These are phyloP conservation scores for Sebastes steindachneri DNA, from an alignment of 2,797 vertebrate genomes.

Conservation along the genomic window DNA sequence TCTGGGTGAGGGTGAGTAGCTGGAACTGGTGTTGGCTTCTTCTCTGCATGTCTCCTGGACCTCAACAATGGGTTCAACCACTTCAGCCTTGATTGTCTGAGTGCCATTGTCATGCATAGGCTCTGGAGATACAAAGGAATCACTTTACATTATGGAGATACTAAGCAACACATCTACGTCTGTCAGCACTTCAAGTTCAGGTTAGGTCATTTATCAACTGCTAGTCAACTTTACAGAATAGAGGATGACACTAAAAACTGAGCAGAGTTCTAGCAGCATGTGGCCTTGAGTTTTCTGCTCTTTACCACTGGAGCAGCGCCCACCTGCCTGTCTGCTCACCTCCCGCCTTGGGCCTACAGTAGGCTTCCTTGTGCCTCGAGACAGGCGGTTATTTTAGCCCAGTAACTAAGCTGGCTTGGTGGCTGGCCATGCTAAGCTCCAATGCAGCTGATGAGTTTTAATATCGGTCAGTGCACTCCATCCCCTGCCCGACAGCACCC, in stretches of 20 bases:
- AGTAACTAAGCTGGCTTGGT: constrained; percentile 80
- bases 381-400: constrained; percentile 78
- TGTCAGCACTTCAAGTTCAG: background rate
- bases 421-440: constrained; percentile 77
- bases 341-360: constrained; percentile 22
- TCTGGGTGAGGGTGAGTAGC: constrained; percentile 86
- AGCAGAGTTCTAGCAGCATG: background rate
- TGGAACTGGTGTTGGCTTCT: constrained; percentile 88
- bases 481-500: constrained; percentile 70
- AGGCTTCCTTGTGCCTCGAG: constrained; percentile 51
- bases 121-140: constrained; percentile 51
- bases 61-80: constrained; percentile 85
- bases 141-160: background rate
- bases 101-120: constrained; percentile 88
- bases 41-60: constrained; percentile 84
- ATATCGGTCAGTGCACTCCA: constrained; percentile 77
- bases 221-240: background rate
- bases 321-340: constrained; percentile 14
- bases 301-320: constrained; percentile 7
- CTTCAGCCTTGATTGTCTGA: constrained; percentile 90
- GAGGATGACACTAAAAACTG: background rate
- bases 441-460: constrained; percentile 83
- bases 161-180: background rate
- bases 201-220: background rate
- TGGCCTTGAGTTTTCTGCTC: background rate